Percentiles rank a stretch among this genome's conserved stretches.
These are phyloP conservation scores for Ptychadena robeensis DNA, from an alignment of 2,797 vertebrate species.

Conservation along the genomic window DNA sequence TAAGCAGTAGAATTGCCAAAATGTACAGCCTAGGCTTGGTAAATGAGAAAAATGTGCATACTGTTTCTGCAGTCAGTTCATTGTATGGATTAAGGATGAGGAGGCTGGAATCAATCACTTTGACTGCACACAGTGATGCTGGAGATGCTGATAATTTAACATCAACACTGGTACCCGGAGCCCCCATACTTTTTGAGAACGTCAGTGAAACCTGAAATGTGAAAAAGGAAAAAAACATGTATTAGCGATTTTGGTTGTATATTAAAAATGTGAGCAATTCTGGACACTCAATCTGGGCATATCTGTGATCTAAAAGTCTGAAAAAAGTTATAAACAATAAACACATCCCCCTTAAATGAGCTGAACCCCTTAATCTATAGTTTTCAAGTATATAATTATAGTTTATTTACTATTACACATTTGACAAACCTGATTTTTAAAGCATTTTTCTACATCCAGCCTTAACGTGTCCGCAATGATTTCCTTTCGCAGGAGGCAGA, in stretches of 20 bases:
- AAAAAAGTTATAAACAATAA: too few species aligned
- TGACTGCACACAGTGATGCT: slow-evolving; percentile 79
- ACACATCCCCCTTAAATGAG: too few species aligned
- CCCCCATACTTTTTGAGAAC: slow-evolving; percentile 55
- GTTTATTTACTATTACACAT: neutral
- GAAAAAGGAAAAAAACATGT: neutral
- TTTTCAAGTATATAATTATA: neutral
- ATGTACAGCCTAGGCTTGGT: too few species aligned
- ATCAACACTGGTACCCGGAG: slow-evolving; percentile 74
- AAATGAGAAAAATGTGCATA: too few species aligned
- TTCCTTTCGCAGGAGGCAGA: neutral
- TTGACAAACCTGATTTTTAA: slow-evolving; percentile 27
- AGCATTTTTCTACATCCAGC: slow-evolving; percentile 1
- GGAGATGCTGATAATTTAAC: slow-evolving; percentile 76
- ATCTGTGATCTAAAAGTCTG: too few species aligned
- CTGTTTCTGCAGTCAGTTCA: neutral
- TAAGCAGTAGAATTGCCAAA: too few species aligned
- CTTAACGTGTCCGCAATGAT: slow-evolving; percentile 1
- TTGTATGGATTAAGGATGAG: slow-evolving; percentile 69
- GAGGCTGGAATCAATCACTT: slow-evolving; percentile 76
- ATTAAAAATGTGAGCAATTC: too few species aligned
- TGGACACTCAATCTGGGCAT: too few species aligned
- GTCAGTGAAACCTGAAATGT: slow-evolving; percentile 15
- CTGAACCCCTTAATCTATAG: neutral
- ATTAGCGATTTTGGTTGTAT: too few species aligned